These are phyloP conservation scores for Seriola dumerili DNA, from an alignment of 2,113 vertebrate genomes.

Conservation along the genomic window DNA sequence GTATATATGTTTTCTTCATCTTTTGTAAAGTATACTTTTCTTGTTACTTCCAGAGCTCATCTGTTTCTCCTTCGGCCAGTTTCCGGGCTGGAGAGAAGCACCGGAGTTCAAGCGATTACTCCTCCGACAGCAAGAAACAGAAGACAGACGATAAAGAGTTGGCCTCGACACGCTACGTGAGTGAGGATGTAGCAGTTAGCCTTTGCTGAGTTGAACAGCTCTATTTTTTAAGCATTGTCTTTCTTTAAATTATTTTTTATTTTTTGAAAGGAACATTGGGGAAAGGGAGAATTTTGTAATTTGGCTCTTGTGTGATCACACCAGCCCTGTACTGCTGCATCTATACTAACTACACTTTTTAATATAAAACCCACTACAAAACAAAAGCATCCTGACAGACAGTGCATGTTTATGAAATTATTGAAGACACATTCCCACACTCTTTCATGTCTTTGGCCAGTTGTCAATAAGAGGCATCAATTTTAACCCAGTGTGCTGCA, in stretches of 20 bases:
- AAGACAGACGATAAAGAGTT: conserved; percentile 96
- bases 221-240: not conserved
- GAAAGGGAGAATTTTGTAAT: not conserved
- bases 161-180: conserved; percentile 90
- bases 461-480: not conserved
- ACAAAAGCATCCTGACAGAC: not conserved
- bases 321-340: not conserved
- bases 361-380: not conserved
- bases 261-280: not conserved
- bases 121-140: conserved; percentile 97
- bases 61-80: conserved; percentile 95
- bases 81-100: conserved; percentile 95
- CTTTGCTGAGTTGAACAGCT: not conserved
- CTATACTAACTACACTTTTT: not conserved
- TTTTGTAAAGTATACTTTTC: not conserved
- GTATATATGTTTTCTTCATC: not conserved
- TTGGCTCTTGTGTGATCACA: not conserved
- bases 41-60: conserved; percentile 89
- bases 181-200: conserved; percentile 48
- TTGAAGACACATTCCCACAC: not conserved
- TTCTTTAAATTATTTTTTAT: not conserved
- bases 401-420: not conserved
- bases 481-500: not conserved
- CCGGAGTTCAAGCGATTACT: conserved; percentile 92
- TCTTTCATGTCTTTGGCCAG: not conserved